These are phyloP conservation scores for Drosophila paulistorum DNA, from an alignment of 1,140 invertebrate genomes.

Conservation along the genomic window DNA sequence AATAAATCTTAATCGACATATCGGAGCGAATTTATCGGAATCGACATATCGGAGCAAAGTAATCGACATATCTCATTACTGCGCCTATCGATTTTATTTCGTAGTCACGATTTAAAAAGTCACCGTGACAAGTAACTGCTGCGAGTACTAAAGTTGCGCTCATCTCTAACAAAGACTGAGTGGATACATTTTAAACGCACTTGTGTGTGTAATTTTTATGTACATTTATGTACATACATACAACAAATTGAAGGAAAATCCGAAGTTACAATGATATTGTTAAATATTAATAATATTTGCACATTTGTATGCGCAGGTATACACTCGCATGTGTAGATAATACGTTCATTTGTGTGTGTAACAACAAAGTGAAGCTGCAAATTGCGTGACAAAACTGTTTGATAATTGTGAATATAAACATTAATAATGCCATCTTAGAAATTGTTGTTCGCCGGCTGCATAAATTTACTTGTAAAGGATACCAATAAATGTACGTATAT, in stretches of 20 bases:
- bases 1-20: no score
- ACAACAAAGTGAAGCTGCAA: slow-evolving; percentile 5
- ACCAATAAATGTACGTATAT: neutral
- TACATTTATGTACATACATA: slow-evolving; percentile 17
- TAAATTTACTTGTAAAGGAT: slow-evolving; percentile 6
- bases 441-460: slow-evolving; percentile 3
- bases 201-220: slow-evolving; percentile 7
- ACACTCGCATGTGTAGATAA: neutral
- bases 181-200: slow-evolving; percentile 11
- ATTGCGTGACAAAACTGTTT: slow-evolving; percentile 9
- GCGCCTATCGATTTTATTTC: no score
- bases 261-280: neutral
- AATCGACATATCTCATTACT: no score
- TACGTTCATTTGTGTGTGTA: neutral
- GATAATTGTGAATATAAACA: slow-evolving; percentile 13
- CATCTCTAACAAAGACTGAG: slow-evolving; percentile 9
- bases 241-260: slow-evolving; percentile 14
- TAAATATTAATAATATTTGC: neutral
- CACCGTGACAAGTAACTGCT: neutral
- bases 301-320: neutral
- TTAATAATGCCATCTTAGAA: slow-evolving; percentile 8
- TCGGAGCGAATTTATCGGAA: no score
- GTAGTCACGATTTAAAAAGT: neutral
- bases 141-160: neutral
- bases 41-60: no score